phyloP scores from a whole-genome alignment of 1,140 invertebrate species.

The Drosophila arizonae region DNA sequence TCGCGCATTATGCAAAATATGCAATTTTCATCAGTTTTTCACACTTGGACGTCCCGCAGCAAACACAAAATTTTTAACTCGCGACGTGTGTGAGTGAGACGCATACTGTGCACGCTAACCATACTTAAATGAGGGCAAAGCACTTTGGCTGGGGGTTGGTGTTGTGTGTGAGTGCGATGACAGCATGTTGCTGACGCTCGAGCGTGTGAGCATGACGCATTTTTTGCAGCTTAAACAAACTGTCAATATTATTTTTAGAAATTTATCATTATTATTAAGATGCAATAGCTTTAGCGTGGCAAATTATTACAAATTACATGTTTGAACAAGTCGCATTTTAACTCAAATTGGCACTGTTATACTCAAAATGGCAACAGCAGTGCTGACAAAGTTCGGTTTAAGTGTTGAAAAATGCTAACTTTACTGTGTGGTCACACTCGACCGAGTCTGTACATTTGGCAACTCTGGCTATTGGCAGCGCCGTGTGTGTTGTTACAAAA shows the following conservation, averaged over 20 bases:
- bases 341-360: slow-evolving; percentile 38
- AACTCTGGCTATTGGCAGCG: slow-evolving; percentile 10
- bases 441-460: slow-evolving; percentile 2
- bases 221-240: slow-evolving; percentile 1
- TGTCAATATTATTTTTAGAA: too few species aligned
- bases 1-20: slow-evolving; percentile 82
- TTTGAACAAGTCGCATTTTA: not conserved
- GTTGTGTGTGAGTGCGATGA: slow-evolving; percentile 53
- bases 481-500: slow-evolving; percentile 47
- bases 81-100: slow-evolving; percentile 65
- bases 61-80: slow-evolving; percentile 71
- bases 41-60: slow-evolving; percentile 66
- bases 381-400: slow-evolving; percentile 18
- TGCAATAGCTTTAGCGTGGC: not conserved
- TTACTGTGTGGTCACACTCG: not conserved
- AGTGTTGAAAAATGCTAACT: slow-evolving; percentile 17
- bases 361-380: slow-evolving; percentile 28
- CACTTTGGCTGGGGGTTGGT: slow-evolving; percentile 49
- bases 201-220: slow-evolving; percentile 24
- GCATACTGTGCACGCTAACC: slow-evolving; percentile 63
- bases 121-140: slow-evolving; percentile 77
- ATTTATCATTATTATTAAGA: not conserved
- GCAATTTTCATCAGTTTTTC: slow-evolving; percentile 78
- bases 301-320: not conserved
- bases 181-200: slow-evolving; percentile 32